phyloP scores from a whole-genome alignment of 1,140 invertebrate species.

The Drosophila nebulosa region DNA sequence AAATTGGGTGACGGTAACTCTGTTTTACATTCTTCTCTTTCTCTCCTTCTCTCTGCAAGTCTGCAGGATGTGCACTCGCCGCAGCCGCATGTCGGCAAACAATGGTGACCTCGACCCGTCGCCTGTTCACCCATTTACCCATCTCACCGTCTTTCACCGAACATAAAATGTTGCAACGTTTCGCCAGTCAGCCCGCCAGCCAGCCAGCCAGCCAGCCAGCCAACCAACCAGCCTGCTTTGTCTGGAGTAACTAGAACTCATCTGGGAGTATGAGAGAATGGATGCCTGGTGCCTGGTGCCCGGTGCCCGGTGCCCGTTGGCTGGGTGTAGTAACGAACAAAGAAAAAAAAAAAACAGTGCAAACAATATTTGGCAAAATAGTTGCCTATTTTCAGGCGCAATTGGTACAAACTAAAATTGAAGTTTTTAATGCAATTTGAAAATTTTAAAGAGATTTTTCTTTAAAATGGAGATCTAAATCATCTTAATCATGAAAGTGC shows the following conservation, averaged over 20 bases:
- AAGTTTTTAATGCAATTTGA: too few species aligned
- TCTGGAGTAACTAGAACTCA: background rate
- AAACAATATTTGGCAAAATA: too few species aligned
- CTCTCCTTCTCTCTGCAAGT: background rate
- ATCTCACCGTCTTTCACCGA: background rate
- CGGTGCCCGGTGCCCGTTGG: too few species aligned
- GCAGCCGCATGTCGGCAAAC: constrained; percentile 13
- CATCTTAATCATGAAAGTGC: too few species aligned
- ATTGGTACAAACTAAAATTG: too few species aligned
- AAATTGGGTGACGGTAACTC: constrained; percentile 34
- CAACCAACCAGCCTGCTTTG: background rate
- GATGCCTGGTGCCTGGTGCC: too few species aligned
- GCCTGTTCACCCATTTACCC: background rate
- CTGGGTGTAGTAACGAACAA: too few species aligned
- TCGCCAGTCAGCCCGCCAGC: too few species aligned
- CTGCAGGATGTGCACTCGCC: background rate
- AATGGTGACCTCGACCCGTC: constrained; percentile 2
- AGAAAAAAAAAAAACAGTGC: too few species aligned
- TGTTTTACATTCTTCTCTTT: background rate
- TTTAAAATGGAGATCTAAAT: too few species aligned
- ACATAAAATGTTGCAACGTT: background rate
- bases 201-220: background rate
- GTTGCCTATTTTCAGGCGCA: too few species aligned
- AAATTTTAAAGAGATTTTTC: too few species aligned
- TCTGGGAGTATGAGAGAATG: background rate